These are phyloP conservation scores for Coptodon rendalli DNA, from an alignment of 2,113 vertebrate genomes.

Conservation along the genomic window DNA sequence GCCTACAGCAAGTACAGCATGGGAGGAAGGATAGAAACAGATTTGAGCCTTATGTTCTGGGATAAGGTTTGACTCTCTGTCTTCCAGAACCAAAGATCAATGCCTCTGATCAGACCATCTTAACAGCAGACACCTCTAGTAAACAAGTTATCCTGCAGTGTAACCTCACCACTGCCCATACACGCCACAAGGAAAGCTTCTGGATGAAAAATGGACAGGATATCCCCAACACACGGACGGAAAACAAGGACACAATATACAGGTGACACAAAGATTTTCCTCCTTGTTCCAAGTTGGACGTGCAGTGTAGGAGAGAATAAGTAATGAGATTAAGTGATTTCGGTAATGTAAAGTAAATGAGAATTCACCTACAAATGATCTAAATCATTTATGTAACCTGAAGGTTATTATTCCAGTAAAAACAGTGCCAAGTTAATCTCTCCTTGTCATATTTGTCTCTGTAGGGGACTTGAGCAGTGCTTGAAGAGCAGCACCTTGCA, in stretches of 20 bases:
- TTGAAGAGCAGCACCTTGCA: not conserved
- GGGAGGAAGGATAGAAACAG: slow-evolving; percentile 1
- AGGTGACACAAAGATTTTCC: slow-evolving; percentile 67
- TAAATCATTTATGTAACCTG: not conserved
- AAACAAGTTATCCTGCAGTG: slow-evolving; percentile 79
- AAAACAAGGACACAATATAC: slow-evolving; percentile 74
- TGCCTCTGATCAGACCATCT: slow-evolving; percentile 81
- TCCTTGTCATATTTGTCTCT: not conserved
- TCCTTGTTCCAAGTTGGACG: not conserved
- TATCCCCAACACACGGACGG: slow-evolving; percentile 76
- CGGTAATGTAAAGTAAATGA: not conserved
- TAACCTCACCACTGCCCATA: slow-evolving; percentile 87
- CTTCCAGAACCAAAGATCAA: slow-evolving; percentile 93
- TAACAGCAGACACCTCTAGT: slow-evolving; percentile 54
- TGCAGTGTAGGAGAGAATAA: not conserved
- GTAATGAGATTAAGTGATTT: not conserved
- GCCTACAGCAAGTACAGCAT: slow-evolving; percentile 32
- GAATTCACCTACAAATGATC: not conserved
- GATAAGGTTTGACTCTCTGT: slow-evolving; percentile 58
- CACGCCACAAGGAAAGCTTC: slow-evolving; percentile 79
- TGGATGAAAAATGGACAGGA: slow-evolving; percentile 94
- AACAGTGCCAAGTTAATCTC: not conserved
- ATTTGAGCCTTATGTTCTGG: slow-evolving; percentile 32
- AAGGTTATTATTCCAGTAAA: not conserved
- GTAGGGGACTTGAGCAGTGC: not conserved